phyloP scores from a whole-genome alignment of 2,888 invertebrate genomes.

The Eilema griseolum region DNA sequence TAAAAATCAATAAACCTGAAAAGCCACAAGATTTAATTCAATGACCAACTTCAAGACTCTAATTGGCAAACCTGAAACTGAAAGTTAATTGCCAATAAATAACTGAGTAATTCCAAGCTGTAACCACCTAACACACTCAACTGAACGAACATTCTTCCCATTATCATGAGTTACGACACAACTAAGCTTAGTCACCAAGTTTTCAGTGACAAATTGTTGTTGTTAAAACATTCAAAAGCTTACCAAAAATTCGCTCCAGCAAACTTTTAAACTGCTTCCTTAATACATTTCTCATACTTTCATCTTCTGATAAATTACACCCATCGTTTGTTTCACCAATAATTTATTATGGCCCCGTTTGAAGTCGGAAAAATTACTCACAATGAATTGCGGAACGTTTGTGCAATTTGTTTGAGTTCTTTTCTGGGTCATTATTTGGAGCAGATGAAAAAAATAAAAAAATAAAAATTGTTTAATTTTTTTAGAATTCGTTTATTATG shows the following conservation, averaged over 20 bases:
- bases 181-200: not conserved
- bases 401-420: conserved; percentile 36
- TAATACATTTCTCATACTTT: conserved; percentile 18
- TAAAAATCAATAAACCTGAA: not conserved
- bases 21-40: not conserved
- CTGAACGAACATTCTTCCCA: not conserved
- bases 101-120: not conserved
- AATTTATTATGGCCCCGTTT: conserved; percentile 41
- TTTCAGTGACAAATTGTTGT: conserved; percentile 16
- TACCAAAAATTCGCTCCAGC: conserved; percentile 9
- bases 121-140: not conserved
- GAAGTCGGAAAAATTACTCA: conserved; percentile 28
- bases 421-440: too few species aligned
- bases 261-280: conserved; percentile 23
- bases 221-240: conserved; percentile 11
- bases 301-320: conserved; percentile 9
- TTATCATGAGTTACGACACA: not conserved
- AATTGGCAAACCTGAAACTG: not conserved
- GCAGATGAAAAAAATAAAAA: too few species aligned
- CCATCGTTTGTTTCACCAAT: conserved; percentile 39
- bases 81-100: not conserved
- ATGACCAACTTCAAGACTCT: not conserved
- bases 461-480: too few species aligned
- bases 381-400: conserved; percentile 19
- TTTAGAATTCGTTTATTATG: too few species aligned